Percentiles rank a stretch among this genome's conserved stretches.
Conservation (phyloP, 2,797 vertebrate genomes). For the Malurus splendens region DNA sequence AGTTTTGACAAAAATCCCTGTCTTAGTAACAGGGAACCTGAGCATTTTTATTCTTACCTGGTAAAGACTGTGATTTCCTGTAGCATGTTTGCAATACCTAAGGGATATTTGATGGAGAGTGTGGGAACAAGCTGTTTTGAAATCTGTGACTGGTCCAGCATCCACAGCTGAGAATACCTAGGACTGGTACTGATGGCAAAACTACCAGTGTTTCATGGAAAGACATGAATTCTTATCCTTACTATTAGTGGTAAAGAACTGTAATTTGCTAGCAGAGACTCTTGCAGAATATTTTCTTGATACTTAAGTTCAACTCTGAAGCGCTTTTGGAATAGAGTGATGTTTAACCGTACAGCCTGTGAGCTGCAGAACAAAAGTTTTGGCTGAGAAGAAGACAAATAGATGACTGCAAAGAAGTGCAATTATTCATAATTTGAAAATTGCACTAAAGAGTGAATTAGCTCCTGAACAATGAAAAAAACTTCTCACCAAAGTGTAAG, state of each 20-base stretch:
- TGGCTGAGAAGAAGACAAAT: background rate
- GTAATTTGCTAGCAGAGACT: background rate
- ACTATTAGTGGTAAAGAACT: background rate
- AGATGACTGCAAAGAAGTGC: background rate
- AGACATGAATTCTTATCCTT: background rate
- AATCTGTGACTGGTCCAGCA: background rate
- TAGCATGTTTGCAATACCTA: background rate
- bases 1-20: background rate
- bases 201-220: background rate
- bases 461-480: background rate
- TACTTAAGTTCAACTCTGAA: background rate
- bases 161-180: background rate
- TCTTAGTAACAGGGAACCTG: background rate
- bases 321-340: conserved; percentile 7
- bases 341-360: background rate
- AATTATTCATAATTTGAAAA: background rate
- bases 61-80: conserved; percentile 14
- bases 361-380: background rate
- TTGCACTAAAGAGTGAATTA: background rate
- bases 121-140: background rate
- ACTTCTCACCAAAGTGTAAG: background rate
- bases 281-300: background rate
- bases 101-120: background rate
- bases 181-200: background rate
- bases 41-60: background rate